Conservation (phyloP, 1,140 invertebrate genomes). For the Eulimnadia texana region DNA sequence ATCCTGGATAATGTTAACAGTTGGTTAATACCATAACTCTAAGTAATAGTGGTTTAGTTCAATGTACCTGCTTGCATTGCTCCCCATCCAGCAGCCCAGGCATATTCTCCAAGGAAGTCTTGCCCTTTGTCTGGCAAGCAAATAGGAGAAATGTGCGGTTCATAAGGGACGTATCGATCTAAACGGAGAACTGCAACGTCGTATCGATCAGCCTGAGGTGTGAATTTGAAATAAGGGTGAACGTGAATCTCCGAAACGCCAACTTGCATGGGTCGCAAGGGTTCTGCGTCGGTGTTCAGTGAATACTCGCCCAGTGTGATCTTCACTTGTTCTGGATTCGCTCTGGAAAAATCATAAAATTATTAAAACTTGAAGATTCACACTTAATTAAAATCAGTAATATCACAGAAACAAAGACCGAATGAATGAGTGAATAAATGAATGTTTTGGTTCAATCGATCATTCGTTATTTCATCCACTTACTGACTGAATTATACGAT, state of each 20-base stretch:
- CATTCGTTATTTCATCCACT: too few species aligned
- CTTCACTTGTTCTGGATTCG: slow-evolving; percentile 71
- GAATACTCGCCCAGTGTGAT: slow-evolving; percentile 87
- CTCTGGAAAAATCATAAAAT: slow-evolving; percentile 34
- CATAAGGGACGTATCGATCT: slow-evolving; percentile 69
- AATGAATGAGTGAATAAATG: too few species aligned
- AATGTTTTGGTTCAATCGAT: too few species aligned
- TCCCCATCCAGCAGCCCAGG: slow-evolving; percentile 87
- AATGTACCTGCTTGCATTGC: slow-evolving; percentile 54
- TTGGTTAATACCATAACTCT: too few species aligned
- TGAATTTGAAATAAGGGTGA: slow-evolving; percentile 90
- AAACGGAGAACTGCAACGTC: slow-evolving; percentile 81
- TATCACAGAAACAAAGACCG: too few species aligned
- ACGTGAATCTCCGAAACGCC: slow-evolving; percentile 75
- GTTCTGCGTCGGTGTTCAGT: slow-evolving; percentile 80
- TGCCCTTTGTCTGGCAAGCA: slow-evolving; percentile 80
- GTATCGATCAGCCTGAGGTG: slow-evolving; percentile 66
- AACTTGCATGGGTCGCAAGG: slow-evolving; percentile 75
- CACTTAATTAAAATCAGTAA: too few species aligned
- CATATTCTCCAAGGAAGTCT: slow-evolving; percentile 75
- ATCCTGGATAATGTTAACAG: slow-evolving; percentile 50
- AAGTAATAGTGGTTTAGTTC: background rate
- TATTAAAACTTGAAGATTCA: too few species aligned
- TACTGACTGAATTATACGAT: background rate
- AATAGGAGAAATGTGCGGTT: slow-evolving; percentile 84